phyloP scores from a whole-genome alignment of 2,888 invertebrate genomes.

The Isoperla grammatica region DNA sequence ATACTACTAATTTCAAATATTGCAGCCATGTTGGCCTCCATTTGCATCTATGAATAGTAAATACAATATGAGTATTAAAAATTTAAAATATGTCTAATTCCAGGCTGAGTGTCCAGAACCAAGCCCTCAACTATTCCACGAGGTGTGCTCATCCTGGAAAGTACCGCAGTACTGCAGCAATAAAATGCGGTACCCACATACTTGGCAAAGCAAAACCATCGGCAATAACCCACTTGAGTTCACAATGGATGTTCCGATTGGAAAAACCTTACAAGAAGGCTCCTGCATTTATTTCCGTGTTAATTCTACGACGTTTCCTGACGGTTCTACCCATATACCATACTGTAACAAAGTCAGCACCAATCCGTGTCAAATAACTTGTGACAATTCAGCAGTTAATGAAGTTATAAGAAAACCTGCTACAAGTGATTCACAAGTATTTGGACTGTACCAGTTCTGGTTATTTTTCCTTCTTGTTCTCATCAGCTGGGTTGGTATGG shows the following conservation, averaged over 20 bases:
- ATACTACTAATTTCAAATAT: too few relatives aligned
- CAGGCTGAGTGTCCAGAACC: neutral
- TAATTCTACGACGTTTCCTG: constrained; percentile 8
- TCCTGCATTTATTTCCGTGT: constrained; percentile 25
- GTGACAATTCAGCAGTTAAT: constrained; percentile 22
- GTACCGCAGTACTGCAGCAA: constrained; percentile 20
- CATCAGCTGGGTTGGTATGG: constrained; percentile 78
- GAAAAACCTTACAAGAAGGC: constrained; percentile 12
- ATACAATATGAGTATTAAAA: too few relatives aligned
- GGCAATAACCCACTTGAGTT: constrained; percentile 15
- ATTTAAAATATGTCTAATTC: too few relatives aligned
- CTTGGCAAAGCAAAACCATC: neutral
- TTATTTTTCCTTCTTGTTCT: constrained; percentile 68
- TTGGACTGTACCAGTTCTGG: constrained; percentile 63
- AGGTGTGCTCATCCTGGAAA: constrained; percentile 22
- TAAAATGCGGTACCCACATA: too few relatives aligned
- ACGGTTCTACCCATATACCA: constrained; percentile 15
- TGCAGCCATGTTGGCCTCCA: too few relatives aligned
- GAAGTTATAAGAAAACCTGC: constrained; percentile 36
- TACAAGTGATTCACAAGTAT: constrained; percentile 42
- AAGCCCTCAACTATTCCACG: neutral
- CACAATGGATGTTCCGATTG: constrained; percentile 15
- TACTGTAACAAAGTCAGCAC: constrained; percentile 18
- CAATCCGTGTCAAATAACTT: constrained; percentile 16
- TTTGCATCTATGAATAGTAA: too few relatives aligned